Evolutionary conservation across 1,140 invertebrate genomes (phyloP), one percentile per base, ranked within the genome.

Genomic region (Drosophila yakuba): DNA sequence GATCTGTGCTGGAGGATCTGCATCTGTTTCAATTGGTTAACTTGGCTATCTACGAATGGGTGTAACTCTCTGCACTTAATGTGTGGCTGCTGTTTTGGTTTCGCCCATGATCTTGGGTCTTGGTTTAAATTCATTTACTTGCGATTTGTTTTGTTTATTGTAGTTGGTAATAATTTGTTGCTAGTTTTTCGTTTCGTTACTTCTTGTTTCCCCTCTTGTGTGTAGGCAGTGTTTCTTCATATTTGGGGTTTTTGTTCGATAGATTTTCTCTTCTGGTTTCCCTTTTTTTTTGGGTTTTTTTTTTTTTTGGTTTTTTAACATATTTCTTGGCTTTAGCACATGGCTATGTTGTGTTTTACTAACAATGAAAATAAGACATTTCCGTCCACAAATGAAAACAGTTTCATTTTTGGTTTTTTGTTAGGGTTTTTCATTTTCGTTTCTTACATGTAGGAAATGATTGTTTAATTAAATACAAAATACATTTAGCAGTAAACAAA

Each of bases 171-270:
- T 84, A 80, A 82, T 83, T 88, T 88, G 83, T 89, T 88, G 63
- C 83, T 89, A 89, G 75, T 88, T 81, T 57, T 2, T 20, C 23
- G 23, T 43, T 35, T 63, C 73, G 58, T 66, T 74, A 38, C 36
- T 38, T 79, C 57, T 61, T 44, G 25, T 72, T 75, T 75, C 67
- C 56, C 67, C 56, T 82, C 71, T 72, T 44, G 56, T 77, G 55
- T 83, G 59, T 91, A 89, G 84, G 76, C 83, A 91, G 85, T 88
- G 88, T 89, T 88, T 85, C 75, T 72, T 86, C 72, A 62, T 75
- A 71, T 32, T 32, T 32, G 50, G 48, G 32, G 15, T 39, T 50
- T 81, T 74, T 75, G 52, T 68, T 77, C 74, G 71, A 44, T 76
- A 77, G 72, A 71, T 75, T 64, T 56, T 66, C 38, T 41, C 52